Conservation (phyloP, 1,140 invertebrate genomes). For the Lasioglossum albipes region DNA sequence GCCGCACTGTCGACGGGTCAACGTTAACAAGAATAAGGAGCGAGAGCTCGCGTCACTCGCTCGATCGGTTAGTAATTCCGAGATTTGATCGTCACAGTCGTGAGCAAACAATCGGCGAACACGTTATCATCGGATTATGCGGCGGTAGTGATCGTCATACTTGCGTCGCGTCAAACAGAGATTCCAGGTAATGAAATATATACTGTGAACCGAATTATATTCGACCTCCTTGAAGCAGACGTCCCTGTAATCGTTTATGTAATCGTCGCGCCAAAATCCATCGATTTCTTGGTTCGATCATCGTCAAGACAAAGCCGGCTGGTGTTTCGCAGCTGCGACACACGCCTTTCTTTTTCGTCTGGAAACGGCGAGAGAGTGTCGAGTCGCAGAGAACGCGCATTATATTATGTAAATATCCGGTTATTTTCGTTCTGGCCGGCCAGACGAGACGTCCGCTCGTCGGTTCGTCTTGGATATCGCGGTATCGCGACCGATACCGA, state of each 20-base stretch:
- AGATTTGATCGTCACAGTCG: too few relatives aligned
- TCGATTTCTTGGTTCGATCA: too few relatives aligned
- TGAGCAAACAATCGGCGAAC: not conserved
- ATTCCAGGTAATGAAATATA: too few relatives aligned
- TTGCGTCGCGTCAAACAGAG: too few relatives aligned
- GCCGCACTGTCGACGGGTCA: not conserved
- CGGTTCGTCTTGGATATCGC: constrained; percentile 18
- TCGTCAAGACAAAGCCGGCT: too few relatives aligned
- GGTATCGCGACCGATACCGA: constrained; percentile 26
- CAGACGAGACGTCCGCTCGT: constrained; percentile 4
- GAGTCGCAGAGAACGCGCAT: constrained; percentile 26
- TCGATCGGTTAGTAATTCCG: not conserved
- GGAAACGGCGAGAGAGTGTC: constrained; percentile 1
- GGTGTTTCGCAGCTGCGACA: too few relatives aligned
- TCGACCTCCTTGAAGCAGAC: too few relatives aligned
- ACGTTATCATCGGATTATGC: not conserved
- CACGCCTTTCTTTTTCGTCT: not conserved
- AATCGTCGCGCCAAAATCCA: too few relatives aligned
- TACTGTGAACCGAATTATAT: too few relatives aligned
- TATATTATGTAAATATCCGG: constrained; percentile 60
- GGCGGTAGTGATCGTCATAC: constrained; percentile 1
- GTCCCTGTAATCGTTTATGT: too few relatives aligned
- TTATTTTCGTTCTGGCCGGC: constrained; percentile 46
- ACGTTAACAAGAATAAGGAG: not conserved
- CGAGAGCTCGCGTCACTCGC: not conserved